Evolutionary conservation across 2,113 vertebrate genomes (phyloP).

Genomic region (Puma concolor): DNA sequence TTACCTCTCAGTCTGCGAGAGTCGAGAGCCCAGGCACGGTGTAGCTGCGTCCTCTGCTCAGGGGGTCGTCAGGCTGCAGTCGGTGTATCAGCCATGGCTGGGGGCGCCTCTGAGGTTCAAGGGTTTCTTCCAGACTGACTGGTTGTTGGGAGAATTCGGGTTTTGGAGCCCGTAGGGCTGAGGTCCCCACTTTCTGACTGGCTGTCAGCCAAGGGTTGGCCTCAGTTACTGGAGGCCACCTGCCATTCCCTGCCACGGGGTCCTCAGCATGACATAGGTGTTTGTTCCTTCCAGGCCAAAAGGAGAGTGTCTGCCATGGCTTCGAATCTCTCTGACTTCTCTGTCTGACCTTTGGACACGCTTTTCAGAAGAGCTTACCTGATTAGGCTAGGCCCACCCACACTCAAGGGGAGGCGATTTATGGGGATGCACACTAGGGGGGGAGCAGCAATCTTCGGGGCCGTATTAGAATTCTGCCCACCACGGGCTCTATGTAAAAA

Average conservation of each 20-base stretch:
- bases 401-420: background rate
- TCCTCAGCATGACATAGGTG: background rate
- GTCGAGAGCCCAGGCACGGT: background rate
- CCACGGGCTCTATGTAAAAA: background rate
- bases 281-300: background rate
- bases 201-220: background rate
- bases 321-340: background rate
- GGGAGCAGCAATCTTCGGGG: background rate
- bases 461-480: background rate
- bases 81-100: background rate
- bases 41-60: background rate
- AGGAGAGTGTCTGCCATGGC: background rate
- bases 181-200: background rate
- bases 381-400: background rate
- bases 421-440: background rate
- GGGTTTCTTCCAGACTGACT: background rate
- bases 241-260: background rate
- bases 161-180: background rate
- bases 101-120: background rate
- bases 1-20: background rate
- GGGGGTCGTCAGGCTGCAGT: background rate
- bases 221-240: background rate
- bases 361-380: background rate
- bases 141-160: slow-evolving; percentile 4
- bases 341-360: background rate